Percentiles rank a stretch among this genome's conserved stretches.
These are phyloP conservation scores for Elegia similella DNA, from an alignment of 2,888 invertebrate species.

Conservation along the genomic window DNA sequence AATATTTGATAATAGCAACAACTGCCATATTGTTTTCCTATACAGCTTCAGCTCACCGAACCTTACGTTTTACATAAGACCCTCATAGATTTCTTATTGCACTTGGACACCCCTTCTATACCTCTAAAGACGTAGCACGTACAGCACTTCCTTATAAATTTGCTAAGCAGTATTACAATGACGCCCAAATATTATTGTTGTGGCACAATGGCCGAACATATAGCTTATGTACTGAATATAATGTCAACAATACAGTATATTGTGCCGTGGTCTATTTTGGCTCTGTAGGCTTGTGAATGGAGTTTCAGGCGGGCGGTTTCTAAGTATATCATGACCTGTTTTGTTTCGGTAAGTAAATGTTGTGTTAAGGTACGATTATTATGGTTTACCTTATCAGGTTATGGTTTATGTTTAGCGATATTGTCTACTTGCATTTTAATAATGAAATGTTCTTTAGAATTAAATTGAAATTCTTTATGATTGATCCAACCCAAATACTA, in stretches of 20 bases:
- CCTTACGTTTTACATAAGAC: too few species aligned
- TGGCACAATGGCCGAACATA: slow-evolving; percentile 36
- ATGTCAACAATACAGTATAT: slow-evolving; percentile 8
- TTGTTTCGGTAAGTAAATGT: neutral
- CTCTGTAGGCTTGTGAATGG: neutral
- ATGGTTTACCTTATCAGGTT: neutral
- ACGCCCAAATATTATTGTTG: slow-evolving; percentile 49
- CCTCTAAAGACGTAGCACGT: neutral
- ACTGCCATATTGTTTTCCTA: too few species aligned
- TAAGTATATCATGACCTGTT: neutral
- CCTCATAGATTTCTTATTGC: too few species aligned
- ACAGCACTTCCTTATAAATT: neutral
- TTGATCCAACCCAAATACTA: too few species aligned
- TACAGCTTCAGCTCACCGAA: too few species aligned
- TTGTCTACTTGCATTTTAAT: too few species aligned
- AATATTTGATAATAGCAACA: too few species aligned
- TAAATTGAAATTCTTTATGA: too few species aligned
- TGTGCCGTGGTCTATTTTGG: slow-evolving; percentile 12
- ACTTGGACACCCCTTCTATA: neutral
- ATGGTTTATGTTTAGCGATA: neutral
- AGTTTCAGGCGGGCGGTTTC: neutral
- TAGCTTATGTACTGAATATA: neutral
- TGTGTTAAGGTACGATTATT: neutral
- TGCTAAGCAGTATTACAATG: slow-evolving; percentile 34
- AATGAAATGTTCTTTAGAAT: too few species aligned